Conservation (phyloP, 1,140 invertebrate species). For the Eriocheir sinensis region DNA sequence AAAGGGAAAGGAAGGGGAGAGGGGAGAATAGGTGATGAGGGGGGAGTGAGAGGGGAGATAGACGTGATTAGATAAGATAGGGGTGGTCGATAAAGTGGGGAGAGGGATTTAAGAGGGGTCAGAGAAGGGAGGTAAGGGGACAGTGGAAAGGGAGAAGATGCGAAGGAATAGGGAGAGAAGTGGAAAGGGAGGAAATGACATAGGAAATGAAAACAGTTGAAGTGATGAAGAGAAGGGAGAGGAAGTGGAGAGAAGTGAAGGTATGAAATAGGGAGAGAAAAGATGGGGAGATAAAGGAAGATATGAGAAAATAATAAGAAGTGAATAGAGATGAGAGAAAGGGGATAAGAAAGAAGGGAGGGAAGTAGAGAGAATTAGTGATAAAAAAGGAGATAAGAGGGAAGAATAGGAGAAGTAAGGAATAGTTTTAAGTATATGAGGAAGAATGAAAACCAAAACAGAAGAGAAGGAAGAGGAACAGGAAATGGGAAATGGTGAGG, state of each 20-base stretch:
- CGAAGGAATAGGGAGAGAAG: not conserved
- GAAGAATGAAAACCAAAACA: no score
- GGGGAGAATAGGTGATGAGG: not conserved
- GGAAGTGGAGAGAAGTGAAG: not conserved
- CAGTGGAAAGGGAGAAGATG: not conserved
- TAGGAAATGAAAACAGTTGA: not conserved
- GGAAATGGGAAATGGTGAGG: no score
- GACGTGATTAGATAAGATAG: not conserved
- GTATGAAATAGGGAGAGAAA: not conserved
- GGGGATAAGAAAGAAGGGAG: not conserved
- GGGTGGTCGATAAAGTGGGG: not conserved
- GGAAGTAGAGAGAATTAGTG: not conserved
- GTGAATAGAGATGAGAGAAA: not conserved
- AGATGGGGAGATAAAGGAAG: not conserved
- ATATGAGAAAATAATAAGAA: not conserved
- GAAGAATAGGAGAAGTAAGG: not conserved
- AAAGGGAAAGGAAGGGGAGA: not conserved
- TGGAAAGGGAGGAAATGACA: not conserved
- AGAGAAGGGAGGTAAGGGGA: not conserved
- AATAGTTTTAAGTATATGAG: no score
- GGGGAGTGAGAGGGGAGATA: not conserved
- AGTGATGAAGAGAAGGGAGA: not conserved
- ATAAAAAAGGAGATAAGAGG: not conserved
- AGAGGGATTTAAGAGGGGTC: not conserved
- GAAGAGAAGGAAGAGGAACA: no score